Conservation (phyloP, 2,888 invertebrate species). For the Limnephilus rhombicus region DNA sequence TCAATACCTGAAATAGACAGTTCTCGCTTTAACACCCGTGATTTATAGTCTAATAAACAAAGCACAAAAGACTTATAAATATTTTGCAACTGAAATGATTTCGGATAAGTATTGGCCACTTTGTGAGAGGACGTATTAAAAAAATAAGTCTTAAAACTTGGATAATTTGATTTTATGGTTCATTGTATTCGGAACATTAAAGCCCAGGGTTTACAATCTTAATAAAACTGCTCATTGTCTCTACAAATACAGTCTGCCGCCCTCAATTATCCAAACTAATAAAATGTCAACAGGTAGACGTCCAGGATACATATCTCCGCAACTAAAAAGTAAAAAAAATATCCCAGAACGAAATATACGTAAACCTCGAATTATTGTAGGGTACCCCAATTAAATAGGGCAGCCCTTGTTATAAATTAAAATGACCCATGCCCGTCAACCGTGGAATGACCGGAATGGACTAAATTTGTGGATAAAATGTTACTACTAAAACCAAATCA, state of each 20-base stretch:
- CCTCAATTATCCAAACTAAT: slow-evolving; percentile 61
- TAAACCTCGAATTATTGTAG: slow-evolving; percentile 60
- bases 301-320: slow-evolving; percentile 62
- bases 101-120: background rate
- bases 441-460: background rate
- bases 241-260: background rate
- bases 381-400: slow-evolving; percentile 64
- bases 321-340: slow-evolving; percentile 59
- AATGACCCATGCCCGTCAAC: slow-evolving; percentile 43
- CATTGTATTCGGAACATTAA: slow-evolving; percentile 45
- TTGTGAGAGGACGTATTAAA: background rate
- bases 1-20: background rate
- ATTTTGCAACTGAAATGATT: slow-evolving; percentile 14
- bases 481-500: too few relatives aligned
- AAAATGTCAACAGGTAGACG: slow-evolving; percentile 65
- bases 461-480: background rate
- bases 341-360: slow-evolving; percentile 50
- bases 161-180: slow-evolving; percentile 45
- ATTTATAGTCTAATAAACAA: background rate
- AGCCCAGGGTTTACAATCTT: slow-evolving; percentile 36
- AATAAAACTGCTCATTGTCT: slow-evolving; percentile 39
- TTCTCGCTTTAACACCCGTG: background rate
- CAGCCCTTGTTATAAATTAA: slow-evolving; percentile 63
- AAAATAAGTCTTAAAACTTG: slow-evolving; percentile 14
- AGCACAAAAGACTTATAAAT: background rate